Base-by-base conservation (phyloP, 2,797 vertebrate genomes). In the Brachymystax lenok region DNA sequence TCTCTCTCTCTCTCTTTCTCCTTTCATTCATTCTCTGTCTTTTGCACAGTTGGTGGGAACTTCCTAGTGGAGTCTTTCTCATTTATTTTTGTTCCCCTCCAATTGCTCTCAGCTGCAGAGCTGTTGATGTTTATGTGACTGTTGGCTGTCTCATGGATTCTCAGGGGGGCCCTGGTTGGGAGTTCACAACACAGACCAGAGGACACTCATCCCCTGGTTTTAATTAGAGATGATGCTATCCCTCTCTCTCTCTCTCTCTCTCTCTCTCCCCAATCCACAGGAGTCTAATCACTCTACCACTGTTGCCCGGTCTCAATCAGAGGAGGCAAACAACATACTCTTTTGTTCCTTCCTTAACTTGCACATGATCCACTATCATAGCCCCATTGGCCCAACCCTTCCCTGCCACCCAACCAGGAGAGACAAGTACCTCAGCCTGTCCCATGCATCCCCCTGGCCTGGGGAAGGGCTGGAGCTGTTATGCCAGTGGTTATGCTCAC, bases 91-190 rank as follows among this genome's bases (percentile, higher is more conserved):
- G 91, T 94, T 92, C 91, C 83, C 81, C 89, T 91, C 83, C 92
- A 93, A 91, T 94, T 91, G 89, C 90, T 87, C 86, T 92, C 90
- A 92, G 92, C 86, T 89, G 83, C 70, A 28, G 82, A 87, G 84
- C 86, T 78, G 88, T 82, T 89, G 54, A 92, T 87, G 80, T 82
- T 92, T 90, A 93, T 92, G 91, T 88, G 85, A 87, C 92, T 87
- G 88, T 88, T 88, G 89, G 88, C 90, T 90, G 79, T 84, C 92
- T 68, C 91, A 93, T 93, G 93, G 94, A 94, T 95, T 92, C 85
- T 90, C 92, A 74, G 88, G 85, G 85, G 88, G 88, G 91, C 91
- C 89, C 92, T 92, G 76, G 90, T 92, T 69, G 88, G 33, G 89
- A 90, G 90, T 91, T 93, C 90, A 89, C 91, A 91, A 88, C 88